Percentiles rank a stretch among this genome's conserved stretches.
phyloP scores from a whole-genome alignment of 2,797 vertebrate species.

The Anniella stebbinsi region DNA sequence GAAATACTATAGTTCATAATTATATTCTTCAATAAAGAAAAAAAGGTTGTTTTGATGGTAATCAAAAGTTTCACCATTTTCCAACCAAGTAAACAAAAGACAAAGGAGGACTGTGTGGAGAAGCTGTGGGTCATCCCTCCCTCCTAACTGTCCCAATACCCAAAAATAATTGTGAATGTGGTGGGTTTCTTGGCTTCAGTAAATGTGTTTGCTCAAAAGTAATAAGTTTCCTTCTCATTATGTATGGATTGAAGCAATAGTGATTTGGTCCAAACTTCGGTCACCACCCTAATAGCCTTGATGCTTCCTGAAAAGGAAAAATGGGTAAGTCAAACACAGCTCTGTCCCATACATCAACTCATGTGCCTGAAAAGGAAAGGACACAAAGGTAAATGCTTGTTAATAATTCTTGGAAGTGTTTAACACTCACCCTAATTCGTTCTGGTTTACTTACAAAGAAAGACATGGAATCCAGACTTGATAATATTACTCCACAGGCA shows the following conservation, averaged over 20 bases:
- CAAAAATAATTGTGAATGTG: not conserved
- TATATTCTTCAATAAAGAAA: not conserved
- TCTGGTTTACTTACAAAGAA: constrained; percentile 87
- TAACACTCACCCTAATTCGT: constrained; percentile 83
- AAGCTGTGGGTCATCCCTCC: not conserved
- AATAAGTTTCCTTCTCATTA: not conserved
- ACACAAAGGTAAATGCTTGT: constrained; percentile 35
- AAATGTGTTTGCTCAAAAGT: not conserved
- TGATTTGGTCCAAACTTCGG: not conserved
- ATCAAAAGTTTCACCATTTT: not conserved
- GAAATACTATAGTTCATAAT: not conserved
- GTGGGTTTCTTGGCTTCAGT: not conserved
- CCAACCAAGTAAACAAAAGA: not conserved
- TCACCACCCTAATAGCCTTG: not conserved
- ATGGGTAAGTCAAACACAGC: constrained; percentile 15
- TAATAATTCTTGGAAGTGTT: constrained; percentile 64
- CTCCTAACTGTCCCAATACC: not conserved
- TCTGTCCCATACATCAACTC: not conserved
- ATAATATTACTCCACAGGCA: constrained; percentile 58
- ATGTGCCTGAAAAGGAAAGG: not conserved
- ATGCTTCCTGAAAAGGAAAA: not conserved
- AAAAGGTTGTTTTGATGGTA: not conserved
- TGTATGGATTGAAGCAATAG: not conserved
- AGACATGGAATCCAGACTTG: constrained; percentile 81
- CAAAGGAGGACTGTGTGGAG: not conserved